Base-by-base conservation (phyloP, 2,113 vertebrate genomes). In the Urocolius indicus region DNA sequence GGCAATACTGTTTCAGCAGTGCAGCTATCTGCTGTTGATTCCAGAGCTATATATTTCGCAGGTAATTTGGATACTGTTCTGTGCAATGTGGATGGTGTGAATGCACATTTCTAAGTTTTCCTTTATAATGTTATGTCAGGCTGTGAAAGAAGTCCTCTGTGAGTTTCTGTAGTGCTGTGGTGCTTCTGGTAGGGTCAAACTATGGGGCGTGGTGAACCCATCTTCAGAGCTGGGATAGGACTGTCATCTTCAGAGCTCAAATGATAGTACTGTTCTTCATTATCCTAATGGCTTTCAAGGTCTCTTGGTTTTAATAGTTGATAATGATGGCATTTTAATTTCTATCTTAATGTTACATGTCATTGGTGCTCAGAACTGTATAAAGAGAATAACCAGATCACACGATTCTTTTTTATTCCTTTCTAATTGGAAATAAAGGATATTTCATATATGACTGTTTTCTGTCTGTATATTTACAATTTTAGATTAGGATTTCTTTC, bases 151-250 rank as follows among this genome's bases (percentile, higher is more conserved):
- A 92, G 38, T 17, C 10, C 5, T 51, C 15, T 36, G 11, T 9
- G 24, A 32, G 7, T 43, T 86, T 67, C 38, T 72, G 24, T 23
- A 49, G n/a, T 12, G 3, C 3, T 62, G 15, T 57, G 26, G 0
- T 34, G 21, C 1, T 49, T 71, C 58, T 19, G 2, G 5, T 58
- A 83, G 20, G 20, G 23, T 16, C 10, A 62, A n/a, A 38, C 9
- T 66, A 19, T 0, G 1, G 20, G 26, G 2, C 8, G 19, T 5
- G 3, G 6, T 62, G n/a, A 67, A 11, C 2, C 34, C 18, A 58
- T 57, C 30, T 34, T 23, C 11, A 72, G 32, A 86, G 8, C 18
- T 76, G 36, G 6, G 7, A 11, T n/a, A 8, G 14, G 36, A n/a
- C 7, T 62, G 6, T 18, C 43, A 54, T 5, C 32, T 65, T 77